These are phyloP conservation scores for Saccopteryx leptura DNA, from an alignment of 2,113 vertebrate genomes.

Conservation along the genomic window DNA sequence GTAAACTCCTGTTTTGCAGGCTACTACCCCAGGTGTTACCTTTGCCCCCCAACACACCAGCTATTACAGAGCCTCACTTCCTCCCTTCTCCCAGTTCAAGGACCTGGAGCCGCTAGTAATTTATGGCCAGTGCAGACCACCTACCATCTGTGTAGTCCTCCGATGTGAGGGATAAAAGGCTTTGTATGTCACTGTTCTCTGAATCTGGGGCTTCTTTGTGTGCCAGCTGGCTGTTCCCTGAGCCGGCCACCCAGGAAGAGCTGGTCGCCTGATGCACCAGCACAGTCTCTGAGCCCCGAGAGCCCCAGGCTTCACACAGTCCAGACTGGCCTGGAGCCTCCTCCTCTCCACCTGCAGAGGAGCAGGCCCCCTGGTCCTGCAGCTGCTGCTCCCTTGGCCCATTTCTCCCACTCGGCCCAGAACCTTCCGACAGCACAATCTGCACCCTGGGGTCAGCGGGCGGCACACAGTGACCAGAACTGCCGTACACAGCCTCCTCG, in stretches of 20 bases:
- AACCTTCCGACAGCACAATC: constrained; percentile 96
- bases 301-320: constrained; percentile 93
- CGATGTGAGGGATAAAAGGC: constrained; percentile 96
- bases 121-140: constrained; percentile 65
- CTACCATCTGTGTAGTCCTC: constrained; percentile 98
- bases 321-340: constrained; percentile 88
- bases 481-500: constrained; percentile 98
- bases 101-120: background rate
- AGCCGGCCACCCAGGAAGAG: constrained; percentile 94
- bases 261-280: constrained; percentile 93
- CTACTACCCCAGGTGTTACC: background rate
- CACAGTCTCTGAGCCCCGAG: constrained; percentile 94
- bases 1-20: background rate
- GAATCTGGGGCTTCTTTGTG: constrained; percentile 93
- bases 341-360: constrained; percentile 87
- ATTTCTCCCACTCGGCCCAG: constrained; percentile 85
- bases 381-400: constrained; percentile 82
- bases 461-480: constrained; percentile 91
- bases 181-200: constrained; percentile 97
- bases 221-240: constrained; percentile 88
- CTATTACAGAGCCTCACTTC: background rate
- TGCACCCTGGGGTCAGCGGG: constrained; percentile 94
- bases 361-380: constrained; percentile 84
- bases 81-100: background rate
- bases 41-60: background rate